These are phyloP conservation scores for Penaeus vannamei DNA, from an alignment of 1,140 invertebrate genomes.

Conservation along the genomic window DNA sequence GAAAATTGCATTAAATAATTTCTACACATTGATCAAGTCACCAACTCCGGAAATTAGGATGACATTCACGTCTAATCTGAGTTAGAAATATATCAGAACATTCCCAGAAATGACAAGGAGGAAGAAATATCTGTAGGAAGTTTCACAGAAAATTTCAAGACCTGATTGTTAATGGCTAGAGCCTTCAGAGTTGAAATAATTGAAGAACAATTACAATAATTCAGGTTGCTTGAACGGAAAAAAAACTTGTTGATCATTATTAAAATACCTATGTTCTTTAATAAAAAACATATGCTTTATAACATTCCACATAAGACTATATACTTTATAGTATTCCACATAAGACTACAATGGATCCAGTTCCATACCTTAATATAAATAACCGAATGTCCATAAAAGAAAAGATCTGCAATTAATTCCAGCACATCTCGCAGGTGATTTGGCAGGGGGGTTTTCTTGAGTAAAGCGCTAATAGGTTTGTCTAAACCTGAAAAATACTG, in stretches of 20 bases:
- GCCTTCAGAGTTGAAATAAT: too few species aligned
- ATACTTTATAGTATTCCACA: not conserved
- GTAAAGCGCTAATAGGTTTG: constrained; percentile 40
- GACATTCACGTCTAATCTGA: not conserved
- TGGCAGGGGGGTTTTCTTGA: constrained; percentile 61
- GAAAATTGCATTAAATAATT: too few species aligned
- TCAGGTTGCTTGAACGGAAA: too few species aligned
- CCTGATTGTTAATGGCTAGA: too few species aligned
- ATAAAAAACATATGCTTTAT: not conserved
- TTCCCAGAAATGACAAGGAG: not conserved
- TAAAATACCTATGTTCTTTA: too few species aligned
- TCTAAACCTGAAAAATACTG: constrained; percentile 60
- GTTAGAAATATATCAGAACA: not conserved
- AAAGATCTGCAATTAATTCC: constrained; percentile 43
- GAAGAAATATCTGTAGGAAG: not conserved
- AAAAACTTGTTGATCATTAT: too few species aligned
- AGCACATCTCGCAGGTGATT: constrained; percentile 44
- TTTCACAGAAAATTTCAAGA: too few species aligned
- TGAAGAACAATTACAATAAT: too few species aligned
- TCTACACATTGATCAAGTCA: too few species aligned
- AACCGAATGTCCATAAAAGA: constrained; percentile 49
- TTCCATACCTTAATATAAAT: constrained; percentile 60
- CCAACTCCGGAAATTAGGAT: too few species aligned
- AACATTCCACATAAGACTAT: not conserved
- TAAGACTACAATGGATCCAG: not conserved